Base-by-base conservation (phyloP, 30 jellyfish, hydroid and myxozoan species). In the Hydractinia symbiolongicarpus region DNA sequence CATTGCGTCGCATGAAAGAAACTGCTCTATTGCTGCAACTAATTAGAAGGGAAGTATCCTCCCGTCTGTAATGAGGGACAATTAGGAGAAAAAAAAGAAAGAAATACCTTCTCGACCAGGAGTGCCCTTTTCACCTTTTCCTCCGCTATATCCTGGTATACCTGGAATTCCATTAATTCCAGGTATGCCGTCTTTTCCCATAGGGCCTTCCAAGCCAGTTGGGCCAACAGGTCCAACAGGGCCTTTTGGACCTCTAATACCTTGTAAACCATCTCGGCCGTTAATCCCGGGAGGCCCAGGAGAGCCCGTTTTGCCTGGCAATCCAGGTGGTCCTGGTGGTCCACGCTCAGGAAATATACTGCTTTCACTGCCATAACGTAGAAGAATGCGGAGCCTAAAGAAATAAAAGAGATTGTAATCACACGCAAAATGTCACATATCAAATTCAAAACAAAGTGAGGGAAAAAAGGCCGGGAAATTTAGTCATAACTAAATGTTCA, bases 261-360 rank as follows among this genome's bases (percentile, higher is more conserved):
- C 74, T n/a, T 64, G 74, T 44, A 64, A 64, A 64, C 74, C 74
- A 64, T 64, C 74, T 64, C 74, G 19, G n/a, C 74, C 74, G 17
- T 64, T 64, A 6, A 64, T 64, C 19, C 74, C 74, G 40, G 74
- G 5, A 7, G 40, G 4, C 4, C 74, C 74, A 51, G 19, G 4
- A 7, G 74, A 44, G 9, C 74, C 74, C 19, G 74, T 44, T 51
- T 64, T 64, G 9, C 74, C 74, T n/a, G 74, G 74, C 19, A 51
- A 51, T 6, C 74, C 74, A 64, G 74, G 74, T n/a, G 9, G 74
- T 64, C 74, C 74, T 64, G 74, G 44, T 30, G 44, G 44, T 30
- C 44, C 9, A 64, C 9, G 19, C 2, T 51, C 74, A 2, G 19
- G 74, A 64, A 64, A 13, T n/a, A 30, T 30, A 2, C 44, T 30